Percentiles rank a stretch among this genome's conserved stretches.
Conservation (phyloP, 2,113 vertebrate species). For the Ranitomeya variabilis region DNA sequence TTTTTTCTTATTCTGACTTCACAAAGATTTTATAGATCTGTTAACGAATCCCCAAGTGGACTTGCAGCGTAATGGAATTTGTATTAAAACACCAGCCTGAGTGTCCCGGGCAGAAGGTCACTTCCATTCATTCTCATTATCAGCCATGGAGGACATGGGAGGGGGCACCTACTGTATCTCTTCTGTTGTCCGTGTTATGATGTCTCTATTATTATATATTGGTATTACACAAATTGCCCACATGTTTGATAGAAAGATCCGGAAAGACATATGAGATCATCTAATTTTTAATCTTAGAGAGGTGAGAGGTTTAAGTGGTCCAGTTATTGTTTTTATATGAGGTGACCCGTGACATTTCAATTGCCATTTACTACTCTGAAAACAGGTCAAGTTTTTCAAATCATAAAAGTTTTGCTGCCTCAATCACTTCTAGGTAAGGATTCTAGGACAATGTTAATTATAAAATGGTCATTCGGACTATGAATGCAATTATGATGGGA, state of each 20-base stretch:
- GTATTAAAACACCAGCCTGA: conserved; percentile 68
- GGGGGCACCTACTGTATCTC: background rate
- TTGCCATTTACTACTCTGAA: conserved; percentile 15
- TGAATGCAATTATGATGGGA: background rate
- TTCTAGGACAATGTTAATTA: conserved; percentile 16
- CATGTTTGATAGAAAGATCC: conserved; percentile 11
- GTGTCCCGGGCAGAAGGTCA: conserved; percentile 64
- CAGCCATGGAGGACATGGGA: conserved; percentile 60
- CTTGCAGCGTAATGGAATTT: conserved; percentile 70
- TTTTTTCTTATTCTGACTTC: conserved; percentile 68
- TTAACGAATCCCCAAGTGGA: conserved; percentile 67
- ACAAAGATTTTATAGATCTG: conserved; percentile 66
- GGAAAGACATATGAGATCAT: conserved; percentile 47
- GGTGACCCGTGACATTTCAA: conserved; percentile 45
- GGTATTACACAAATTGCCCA: conserved; percentile 49
- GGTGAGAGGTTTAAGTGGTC: conserved; percentile 50
- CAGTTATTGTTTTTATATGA: conserved; percentile 53
- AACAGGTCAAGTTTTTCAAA: conserved; percentile 43
- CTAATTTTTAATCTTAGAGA: conserved; percentile 47
- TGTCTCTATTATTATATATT: conserved; percentile 28
- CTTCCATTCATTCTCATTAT: conserved; percentile 69
- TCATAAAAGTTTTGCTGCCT: conserved; percentile 26
- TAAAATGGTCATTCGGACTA: background rate
- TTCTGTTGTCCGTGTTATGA: conserved; percentile 2
- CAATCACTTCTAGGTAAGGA: background rate